A percentile compares a stretch with the other conserved stretches of the same genome.
Evolutionary conservation across 2,797 vertebrate species (phyloP).

Genomic region (Eupleurogrammus muticus): DNA sequence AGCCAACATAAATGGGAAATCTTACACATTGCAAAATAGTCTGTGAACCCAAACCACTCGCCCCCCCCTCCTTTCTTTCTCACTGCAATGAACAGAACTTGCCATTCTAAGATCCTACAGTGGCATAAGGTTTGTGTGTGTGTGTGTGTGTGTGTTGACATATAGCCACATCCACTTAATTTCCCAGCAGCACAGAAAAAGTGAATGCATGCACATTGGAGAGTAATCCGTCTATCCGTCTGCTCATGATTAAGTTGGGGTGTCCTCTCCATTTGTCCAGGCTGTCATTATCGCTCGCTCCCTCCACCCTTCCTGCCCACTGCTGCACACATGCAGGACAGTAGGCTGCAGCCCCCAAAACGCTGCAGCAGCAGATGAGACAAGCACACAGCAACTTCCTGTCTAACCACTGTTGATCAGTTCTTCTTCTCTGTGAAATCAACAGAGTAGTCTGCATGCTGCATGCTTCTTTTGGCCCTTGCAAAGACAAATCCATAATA

Average conservation of each 20-base stretch:
- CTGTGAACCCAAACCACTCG: constrained; percentile 4
- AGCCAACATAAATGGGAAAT: constrained; percentile 5
- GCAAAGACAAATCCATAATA: constrained; percentile 31
- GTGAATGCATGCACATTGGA: neutral
- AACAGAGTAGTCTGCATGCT: neutral
- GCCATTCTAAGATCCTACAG: constrained; percentile 8
- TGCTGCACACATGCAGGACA: constrained; percentile 49
- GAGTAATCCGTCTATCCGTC: constrained; percentile 13
- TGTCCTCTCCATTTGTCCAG: constrained; percentile 50
- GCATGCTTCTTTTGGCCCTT: constrained; percentile 2
- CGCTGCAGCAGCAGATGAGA: constrained; percentile 29
- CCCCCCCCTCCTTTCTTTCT: neutral
- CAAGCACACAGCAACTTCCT: constrained; percentile 25
- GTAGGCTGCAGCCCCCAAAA: constrained; percentile 30
- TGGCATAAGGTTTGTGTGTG: neutral
- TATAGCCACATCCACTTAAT: constrained; percentile 14
- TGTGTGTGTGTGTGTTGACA: constrained; percentile 1
- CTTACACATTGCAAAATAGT: neutral
- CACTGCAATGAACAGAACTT: constrained; percentile 26
- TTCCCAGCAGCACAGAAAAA: neutral
- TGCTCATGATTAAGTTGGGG: constrained; percentile 44
- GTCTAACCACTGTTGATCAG: constrained; percentile 18
- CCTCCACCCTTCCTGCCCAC: constrained; percentile 72
- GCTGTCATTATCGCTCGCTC: constrained; percentile 61
- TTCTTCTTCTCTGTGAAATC: neutral